Evolutionary conservation across 1,140 invertebrate species (phyloP).

Genomic region (Wiebesia pumilae): DNA sequence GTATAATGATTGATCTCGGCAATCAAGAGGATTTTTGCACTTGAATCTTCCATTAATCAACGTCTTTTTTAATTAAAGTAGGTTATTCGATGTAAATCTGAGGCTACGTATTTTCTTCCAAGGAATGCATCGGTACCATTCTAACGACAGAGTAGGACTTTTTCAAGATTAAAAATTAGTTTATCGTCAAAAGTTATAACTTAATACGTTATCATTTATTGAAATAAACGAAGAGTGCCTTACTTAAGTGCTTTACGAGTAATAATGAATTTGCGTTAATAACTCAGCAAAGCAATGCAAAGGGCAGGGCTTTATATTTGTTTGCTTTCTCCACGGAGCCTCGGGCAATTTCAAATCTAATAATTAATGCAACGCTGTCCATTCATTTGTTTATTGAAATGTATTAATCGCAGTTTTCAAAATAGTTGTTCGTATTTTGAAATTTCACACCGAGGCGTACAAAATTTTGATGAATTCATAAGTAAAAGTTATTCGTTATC

Average conservation of each 20-base stretch:
- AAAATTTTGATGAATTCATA: too few species aligned
- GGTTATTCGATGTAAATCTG: neutral
- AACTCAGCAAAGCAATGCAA: neutral
- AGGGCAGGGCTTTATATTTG: neutral
- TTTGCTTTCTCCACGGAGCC: neutral
- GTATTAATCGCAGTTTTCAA: too few species aligned
- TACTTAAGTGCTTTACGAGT: too few species aligned
- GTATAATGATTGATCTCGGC: conserved; percentile 23
- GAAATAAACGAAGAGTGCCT: too few species aligned
- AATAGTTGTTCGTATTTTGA: too few species aligned
- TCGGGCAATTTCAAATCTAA: too few species aligned
- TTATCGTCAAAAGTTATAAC: too few species aligned
- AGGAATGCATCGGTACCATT: neutral
- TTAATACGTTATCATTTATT: too few species aligned
- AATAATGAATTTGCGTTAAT: neutral
- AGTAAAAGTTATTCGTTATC: too few species aligned
- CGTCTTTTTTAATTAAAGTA: conserved; percentile 23
- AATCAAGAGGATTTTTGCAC: conserved; percentile 4
- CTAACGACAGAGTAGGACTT: neutral
- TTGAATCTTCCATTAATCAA: conserved; percentile 16
- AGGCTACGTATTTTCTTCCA: neutral
- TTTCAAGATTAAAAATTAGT: neutral
- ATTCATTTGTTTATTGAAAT: too few species aligned
- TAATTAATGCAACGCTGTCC: too few species aligned
- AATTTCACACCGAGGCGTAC: too few species aligned